phyloP scores from a whole-genome alignment of 2,113 vertebrate species.

The Lates calcarifer region DNA sequence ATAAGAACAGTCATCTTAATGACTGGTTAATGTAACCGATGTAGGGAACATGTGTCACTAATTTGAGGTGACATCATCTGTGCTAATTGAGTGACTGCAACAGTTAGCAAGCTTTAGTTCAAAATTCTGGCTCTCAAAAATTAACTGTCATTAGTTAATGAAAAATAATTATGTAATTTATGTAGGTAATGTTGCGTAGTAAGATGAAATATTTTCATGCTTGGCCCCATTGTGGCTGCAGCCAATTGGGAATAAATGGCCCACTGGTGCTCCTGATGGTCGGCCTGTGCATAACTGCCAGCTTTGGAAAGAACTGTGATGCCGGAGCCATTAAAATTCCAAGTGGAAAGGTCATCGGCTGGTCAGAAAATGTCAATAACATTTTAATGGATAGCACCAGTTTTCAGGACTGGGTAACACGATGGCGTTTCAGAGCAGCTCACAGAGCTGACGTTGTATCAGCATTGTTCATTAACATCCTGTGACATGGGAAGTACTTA shows the following conservation, averaged over 20 bases:
- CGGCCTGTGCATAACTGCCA: not conserved
- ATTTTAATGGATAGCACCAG: conserved; percentile 28
- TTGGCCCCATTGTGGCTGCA: not conserved
- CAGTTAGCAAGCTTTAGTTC: not conserved
- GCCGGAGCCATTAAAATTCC: conserved; percentile 30
- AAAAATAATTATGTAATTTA: not conserved
- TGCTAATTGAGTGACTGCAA: conserved; percentile 2
- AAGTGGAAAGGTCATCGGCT: conserved; percentile 37
- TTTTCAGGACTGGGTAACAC: conserved; percentile 33
- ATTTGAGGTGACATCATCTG: conserved; percentile 20
- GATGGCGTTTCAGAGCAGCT: conserved; percentile 36
- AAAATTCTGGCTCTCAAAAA: not conserved
- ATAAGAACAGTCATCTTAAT: no score
- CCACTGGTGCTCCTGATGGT: conserved; percentile 11
- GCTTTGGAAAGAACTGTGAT: conserved; percentile 10
- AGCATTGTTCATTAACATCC: conserved; percentile 67
- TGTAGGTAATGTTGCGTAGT: not conserved
- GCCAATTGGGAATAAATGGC: conserved; percentile 12
- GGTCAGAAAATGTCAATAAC: conserved; percentile 46
- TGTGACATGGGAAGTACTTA: conserved; percentile 57
- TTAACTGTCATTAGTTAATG: not conserved
- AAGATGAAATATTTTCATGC: conserved; percentile 3
- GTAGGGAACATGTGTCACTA: not conserved
- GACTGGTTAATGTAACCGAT: not conserved
- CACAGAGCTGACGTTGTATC: conserved; percentile 41